Base-by-base conservation (phyloP, 2,888 invertebrate species). In the Apodemia duryi region DNA sequence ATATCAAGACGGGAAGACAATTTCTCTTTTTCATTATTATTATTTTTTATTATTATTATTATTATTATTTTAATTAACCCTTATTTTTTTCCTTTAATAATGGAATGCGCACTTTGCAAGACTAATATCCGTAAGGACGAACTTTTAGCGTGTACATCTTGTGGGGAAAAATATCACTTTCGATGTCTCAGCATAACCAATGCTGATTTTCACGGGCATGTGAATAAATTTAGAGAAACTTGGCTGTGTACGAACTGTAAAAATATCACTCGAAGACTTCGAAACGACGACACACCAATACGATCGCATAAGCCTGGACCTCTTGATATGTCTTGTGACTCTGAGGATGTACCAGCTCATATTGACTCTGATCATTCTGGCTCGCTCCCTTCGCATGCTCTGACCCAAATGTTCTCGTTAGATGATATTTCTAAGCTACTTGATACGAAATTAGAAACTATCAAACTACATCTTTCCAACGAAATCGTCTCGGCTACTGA, bases 101-200 rank as follows among this genome's bases (percentile, higher is more conserved):
- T 57, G 57, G 32, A 32, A 32, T 57, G 32, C 9, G 13, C 29
- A 11, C 5, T 29, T 13, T 57, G 57, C 32, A 57, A 29, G 5
- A 4, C 6, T 11, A 13, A 29, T 5, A 57, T 57, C 11, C 57
- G 57, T 6, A 57, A 57, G 57, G 21, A 29, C 6, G 57, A 57
- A 57, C 29, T 32, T 7, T 11, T 57, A 32, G 11, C 5, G 10
- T 57, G 57, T 29, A 57, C 13, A 32, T 29, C 57, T 32, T 57
- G 57, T 29, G 57, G 57, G 32, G 57, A 57, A 10, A 57, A 6
- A 57, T 29, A 57, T 32, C 57, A 57, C 21, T 57, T 57, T 57
- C 29, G 32, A 2, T 57, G 57, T 57, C 35, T 57, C 35, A 57
- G 35, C n/a, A 57, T 57, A 35, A 32, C 29, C 1, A 32, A 32